These are phyloP conservation scores for Nyleta sp. DNA, from an alignment of 2,888 invertebrate species.

Conservation along the genomic window DNA sequence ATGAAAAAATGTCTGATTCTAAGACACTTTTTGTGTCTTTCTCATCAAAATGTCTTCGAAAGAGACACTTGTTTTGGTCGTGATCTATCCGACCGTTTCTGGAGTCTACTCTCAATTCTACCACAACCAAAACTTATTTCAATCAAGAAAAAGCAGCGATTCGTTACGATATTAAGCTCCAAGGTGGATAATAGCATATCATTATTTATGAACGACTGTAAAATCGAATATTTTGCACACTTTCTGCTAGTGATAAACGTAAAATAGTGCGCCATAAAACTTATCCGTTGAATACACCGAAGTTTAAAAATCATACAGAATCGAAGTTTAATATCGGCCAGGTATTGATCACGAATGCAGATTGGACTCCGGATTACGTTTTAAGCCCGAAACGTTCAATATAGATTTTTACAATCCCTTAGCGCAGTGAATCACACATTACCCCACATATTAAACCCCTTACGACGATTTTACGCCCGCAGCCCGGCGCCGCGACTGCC, in stretches of 20 bases:
- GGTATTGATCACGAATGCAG: conserved; percentile 59
- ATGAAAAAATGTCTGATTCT: no score
- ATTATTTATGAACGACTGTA: conserved; percentile 24
- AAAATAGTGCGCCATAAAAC: conserved; percentile 47
- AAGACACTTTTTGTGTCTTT: no score
- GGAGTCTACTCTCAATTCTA: no score
- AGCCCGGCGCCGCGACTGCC: not conserved
- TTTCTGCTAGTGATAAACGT: conserved; percentile 30
- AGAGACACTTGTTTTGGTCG: no score
- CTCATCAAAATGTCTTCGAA: no score
- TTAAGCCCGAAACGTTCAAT: conserved; percentile 41
- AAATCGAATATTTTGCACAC: conserved; percentile 22
- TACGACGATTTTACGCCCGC: conserved; percentile 29
- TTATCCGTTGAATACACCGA: conserved; percentile 28
- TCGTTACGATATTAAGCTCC: conserved; percentile 9
- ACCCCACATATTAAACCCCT: conserved; percentile 30
- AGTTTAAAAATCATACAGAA: conserved; percentile 45
- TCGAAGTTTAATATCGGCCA: conserved; percentile 37
- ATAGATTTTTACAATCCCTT: conserved; percentile 50
- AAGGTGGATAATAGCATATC: conserved; percentile 17
- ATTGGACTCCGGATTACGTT: conserved; percentile 54
- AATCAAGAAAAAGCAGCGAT: not conserved
- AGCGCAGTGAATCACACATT: conserved; percentile 39
- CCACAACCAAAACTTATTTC: no score
- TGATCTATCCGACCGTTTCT: no score